Evolutionary conservation across 2,797 vertebrate species (phyloP).

Genomic region (Chelon labrosus): DNA sequence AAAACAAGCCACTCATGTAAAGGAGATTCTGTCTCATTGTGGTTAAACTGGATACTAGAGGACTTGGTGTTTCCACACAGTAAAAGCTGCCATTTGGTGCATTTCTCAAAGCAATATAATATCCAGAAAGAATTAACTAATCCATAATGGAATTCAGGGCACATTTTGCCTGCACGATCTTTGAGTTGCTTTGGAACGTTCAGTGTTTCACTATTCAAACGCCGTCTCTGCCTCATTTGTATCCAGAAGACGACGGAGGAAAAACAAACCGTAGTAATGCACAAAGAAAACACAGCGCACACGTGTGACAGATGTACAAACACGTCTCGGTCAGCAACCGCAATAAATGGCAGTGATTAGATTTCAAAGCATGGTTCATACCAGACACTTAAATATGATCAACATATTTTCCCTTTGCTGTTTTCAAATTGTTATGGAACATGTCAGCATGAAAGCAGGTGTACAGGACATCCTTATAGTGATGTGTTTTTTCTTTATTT

Average conservation of each 20-base stretch:
- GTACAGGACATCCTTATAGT: slow-evolving; percentile 29
- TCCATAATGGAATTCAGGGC: slow-evolving; percentile 45
- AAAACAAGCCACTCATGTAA: slow-evolving; percentile 42
- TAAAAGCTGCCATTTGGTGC: slow-evolving; percentile 55
- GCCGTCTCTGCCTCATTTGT: slow-evolving; percentile 42
- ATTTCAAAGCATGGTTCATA: slow-evolving; percentile 28
- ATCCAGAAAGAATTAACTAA: slow-evolving; percentile 25
- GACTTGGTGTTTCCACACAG: slow-evolving; percentile 54
- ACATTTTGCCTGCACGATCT: slow-evolving; percentile 18
- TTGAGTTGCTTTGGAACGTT: slow-evolving; percentile 65
- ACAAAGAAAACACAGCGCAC: slow-evolving; percentile 22
- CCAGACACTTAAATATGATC: slow-evolving; percentile 19
- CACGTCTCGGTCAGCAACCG: slow-evolving; percentile 14
- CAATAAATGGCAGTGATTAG: slow-evolving; percentile 4
- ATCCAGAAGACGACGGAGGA: slow-evolving; percentile 22
- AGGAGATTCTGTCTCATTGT: slow-evolving; percentile 37
- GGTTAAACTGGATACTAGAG: slow-evolving; percentile 40
- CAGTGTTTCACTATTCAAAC: slow-evolving; percentile 25
- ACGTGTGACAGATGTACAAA: slow-evolving; percentile 27
- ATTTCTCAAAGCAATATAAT: slow-evolving; percentile 39
- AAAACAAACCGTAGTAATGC: slow-evolving; percentile 54
- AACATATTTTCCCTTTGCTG: background rate
- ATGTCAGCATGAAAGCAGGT: background rate
- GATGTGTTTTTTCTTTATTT: slow-evolving; percentile 10
- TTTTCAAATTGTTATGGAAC: slow-evolving; percentile 7